Percentiles rank a stretch among this genome's conserved stretches.
phyloP scores from a whole-genome alignment of 2,888 invertebrate genomes.

The Watsonalla binaria region DNA sequence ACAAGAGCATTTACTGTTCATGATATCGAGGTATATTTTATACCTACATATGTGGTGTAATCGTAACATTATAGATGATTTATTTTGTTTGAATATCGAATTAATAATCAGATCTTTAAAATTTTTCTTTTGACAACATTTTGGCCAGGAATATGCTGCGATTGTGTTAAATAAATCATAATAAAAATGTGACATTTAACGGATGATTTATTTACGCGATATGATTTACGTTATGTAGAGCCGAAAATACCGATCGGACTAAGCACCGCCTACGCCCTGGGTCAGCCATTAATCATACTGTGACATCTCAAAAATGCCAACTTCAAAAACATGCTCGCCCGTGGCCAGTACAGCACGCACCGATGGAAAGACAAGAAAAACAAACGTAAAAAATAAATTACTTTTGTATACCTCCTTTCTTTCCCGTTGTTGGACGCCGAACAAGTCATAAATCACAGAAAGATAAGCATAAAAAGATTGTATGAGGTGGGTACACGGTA shows the following conservation, averaged over 20 bases:
- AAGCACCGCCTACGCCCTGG: constrained; percentile 73
- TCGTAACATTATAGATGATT: neutral
- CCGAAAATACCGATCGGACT: constrained; percentile 73
- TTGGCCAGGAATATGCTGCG: constrained; percentile 34
- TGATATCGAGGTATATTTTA: no score
- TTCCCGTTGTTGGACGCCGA: constrained; percentile 76
- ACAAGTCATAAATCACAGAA: constrained; percentile 76
- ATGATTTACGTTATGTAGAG: constrained; percentile 64
- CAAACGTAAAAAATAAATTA: constrained; percentile 78
- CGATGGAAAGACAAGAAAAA: constrained; percentile 74
- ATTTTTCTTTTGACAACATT: constrained; percentile 25
- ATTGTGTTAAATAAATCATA: constrained; percentile 41
- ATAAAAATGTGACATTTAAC: constrained; percentile 56
- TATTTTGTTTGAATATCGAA: neutral
- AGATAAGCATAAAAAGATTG: constrained; percentile 79
- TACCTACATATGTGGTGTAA: no score
- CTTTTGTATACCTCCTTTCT: constrained; percentile 78
- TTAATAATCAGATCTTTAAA: constrained; percentile 2
- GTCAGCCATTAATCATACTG: constrained; percentile 71
- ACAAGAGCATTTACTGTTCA: neutral
- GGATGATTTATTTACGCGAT: constrained; percentile 50
- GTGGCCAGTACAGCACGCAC: constrained; percentile 72
- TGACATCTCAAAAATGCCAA: constrained; percentile 78
- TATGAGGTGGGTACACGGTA: constrained; percentile 75
- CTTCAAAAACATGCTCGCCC: constrained; percentile 74